Evolutionary conservation across 2,113 vertebrate genomes (phyloP).

Genomic region (Pleuronectes platessa): DNA sequence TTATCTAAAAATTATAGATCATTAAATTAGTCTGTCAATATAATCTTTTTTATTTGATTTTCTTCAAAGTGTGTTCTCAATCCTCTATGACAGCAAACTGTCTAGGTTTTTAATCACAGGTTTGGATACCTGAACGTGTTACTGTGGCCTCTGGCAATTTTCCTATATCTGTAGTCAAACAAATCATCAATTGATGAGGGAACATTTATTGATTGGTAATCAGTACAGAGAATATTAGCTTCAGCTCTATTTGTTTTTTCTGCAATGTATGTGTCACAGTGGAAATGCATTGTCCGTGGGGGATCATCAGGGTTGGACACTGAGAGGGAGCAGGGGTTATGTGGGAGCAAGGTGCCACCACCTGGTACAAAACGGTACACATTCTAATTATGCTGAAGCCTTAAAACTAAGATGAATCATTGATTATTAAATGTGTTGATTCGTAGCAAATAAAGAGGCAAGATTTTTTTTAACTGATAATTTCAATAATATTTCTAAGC

Average conservation of each 20-base stretch:
- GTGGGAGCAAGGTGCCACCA: slow-evolving; percentile 62
- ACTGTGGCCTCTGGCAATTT: neutral
- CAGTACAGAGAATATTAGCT: neutral
- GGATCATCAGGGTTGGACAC: neutral
- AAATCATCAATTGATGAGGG: neutral
- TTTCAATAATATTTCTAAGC: too few species aligned
- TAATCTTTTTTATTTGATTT: neutral
- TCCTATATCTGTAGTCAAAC: neutral
- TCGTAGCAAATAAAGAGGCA: too few species aligned
- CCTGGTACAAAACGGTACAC: slow-evolving; percentile 58
- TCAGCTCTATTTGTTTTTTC: neutral
- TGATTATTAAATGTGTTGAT: neutral
- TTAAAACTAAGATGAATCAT: neutral
- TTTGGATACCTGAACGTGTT: neutral
- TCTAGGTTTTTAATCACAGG: too few species aligned
- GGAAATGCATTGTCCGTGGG: neutral
- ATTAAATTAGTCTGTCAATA: neutral
- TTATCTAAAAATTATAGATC: neutral
- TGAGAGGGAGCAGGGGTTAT: neutral
- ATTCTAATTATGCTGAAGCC: neutral
- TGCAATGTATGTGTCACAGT: neutral
- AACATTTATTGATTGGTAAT: neutral
- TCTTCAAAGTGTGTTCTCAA: neutral
- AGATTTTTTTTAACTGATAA: too few species aligned
- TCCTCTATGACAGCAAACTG: too few species aligned